These are phyloP conservation scores for Geotrupes spiniger DNA, from an alignment of 2,888 invertebrate genomes.

Conservation along the genomic window DNA sequence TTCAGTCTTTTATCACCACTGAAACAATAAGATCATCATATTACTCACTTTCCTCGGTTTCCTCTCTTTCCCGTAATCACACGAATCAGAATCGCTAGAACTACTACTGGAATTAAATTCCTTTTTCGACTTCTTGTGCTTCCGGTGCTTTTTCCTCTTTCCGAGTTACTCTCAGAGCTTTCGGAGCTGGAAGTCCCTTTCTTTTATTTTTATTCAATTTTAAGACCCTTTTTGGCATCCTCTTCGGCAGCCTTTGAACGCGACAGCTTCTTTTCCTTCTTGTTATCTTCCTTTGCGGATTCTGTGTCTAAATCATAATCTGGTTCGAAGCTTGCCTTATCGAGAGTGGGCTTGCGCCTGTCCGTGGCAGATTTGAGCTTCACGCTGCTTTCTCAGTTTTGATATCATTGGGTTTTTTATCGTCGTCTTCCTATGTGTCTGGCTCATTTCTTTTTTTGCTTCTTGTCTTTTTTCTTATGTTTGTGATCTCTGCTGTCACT, in stretches of 20 bases:
- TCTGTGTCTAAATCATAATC: constrained; percentile 71
- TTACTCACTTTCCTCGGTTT: no score
- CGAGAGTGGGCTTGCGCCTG: constrained; percentile 64
- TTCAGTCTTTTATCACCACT: no score
- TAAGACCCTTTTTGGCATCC: constrained; percentile 35
- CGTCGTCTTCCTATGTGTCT: constrained; percentile 33
- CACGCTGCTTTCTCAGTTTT: constrained; percentile 33
- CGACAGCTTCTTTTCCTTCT: constrained; percentile 21
- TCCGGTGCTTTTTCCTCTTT: constrained; percentile 45
- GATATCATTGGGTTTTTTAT: constrained; percentile 40
- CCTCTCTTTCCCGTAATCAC: constrained; percentile 65
- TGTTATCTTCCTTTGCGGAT: constrained; percentile 54
- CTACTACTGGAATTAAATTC: constrained; percentile 63
- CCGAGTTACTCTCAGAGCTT: constrained; percentile 44
- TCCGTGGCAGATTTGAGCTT: constrained; percentile 34
- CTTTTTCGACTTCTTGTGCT: constrained; percentile 56
- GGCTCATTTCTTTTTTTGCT: constrained; percentile 50
- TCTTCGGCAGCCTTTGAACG: constrained; percentile 17
- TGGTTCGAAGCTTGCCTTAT: constrained; percentile 72
- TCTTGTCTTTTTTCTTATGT: constrained; percentile 48
- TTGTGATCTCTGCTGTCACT: constrained; percentile 38
- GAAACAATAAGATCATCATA: no score
- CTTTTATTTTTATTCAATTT: constrained; percentile 35
- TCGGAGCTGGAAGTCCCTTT: constrained; percentile 48
- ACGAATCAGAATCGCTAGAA: constrained; percentile 61